These are phyloP conservation scores for Hystrix cristata DNA, from an alignment of 2,113 vertebrate species.

Conservation along the genomic window DNA sequence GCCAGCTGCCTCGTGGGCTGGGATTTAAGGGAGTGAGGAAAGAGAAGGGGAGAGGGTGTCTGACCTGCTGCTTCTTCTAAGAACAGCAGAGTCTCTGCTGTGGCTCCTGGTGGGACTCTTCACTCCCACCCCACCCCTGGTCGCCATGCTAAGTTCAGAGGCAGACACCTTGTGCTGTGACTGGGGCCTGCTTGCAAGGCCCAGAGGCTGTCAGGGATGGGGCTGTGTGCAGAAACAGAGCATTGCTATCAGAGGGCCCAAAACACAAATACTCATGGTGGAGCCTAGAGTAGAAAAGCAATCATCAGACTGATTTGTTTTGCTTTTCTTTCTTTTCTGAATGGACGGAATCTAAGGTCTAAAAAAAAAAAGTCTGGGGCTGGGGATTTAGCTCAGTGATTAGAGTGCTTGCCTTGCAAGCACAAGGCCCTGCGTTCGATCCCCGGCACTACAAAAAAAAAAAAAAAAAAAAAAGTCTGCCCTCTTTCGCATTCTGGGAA, in stretches of 20 bases:
- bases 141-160: not conserved
- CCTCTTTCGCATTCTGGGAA: not conserved
- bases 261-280: not conserved
- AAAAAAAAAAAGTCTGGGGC: not conserved
- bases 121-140: fast-evolving
- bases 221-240: not conserved
- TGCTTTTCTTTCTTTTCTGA: not conserved
- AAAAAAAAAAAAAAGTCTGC: not conserved
- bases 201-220: not conserved
- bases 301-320: not conserved
- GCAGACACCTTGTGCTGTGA: not conserved
- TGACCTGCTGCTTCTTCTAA: not conserved
- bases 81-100: not conserved
- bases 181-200: not conserved
- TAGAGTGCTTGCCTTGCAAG: no score
- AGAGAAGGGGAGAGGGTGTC: not conserved
- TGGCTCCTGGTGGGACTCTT: not conserved
- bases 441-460: no score
- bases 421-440: no score
- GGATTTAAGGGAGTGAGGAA: not conserved
- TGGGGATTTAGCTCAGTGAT: no score
- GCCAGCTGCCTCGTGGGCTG: no score
- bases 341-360: not conserved
- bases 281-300: not conserved
- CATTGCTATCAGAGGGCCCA: not conserved